Evolutionary conservation across 1,140 invertebrate genomes (phyloP).

Genomic region (Saccostrea echinata): DNA sequence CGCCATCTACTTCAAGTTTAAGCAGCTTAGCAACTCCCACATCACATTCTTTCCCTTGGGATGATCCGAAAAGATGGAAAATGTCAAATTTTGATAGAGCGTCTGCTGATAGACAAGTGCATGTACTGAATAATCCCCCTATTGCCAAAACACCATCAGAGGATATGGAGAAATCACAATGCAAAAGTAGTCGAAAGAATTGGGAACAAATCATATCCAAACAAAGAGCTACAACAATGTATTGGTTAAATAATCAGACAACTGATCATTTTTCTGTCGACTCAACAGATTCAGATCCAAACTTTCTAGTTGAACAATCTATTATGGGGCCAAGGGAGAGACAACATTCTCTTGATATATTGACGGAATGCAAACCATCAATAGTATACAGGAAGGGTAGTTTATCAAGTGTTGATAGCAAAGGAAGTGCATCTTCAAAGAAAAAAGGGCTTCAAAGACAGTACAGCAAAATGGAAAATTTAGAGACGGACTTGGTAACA

Average conservation of each 20-base stretch:
- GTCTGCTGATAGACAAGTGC: not conserved
- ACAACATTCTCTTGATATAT: not conserved
- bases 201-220: constrained; percentile 14
- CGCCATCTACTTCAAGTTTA: not conserved
- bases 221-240: constrained; percentile 22
- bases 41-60: not conserved
- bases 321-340: not conserved
- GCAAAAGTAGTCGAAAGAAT: not conserved
- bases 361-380: not conserved
- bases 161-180: not conserved
- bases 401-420: not conserved
- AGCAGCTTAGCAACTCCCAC: not conserved
- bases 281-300: constrained; percentile 5
- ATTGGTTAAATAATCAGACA: constrained; percentile 33
- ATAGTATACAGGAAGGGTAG: not conserved
- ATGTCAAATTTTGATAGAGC: not conserved
- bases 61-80: not conserved
- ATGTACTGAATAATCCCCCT: not conserved
- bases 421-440: not conserved
- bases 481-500: not conserved
- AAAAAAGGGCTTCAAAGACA: constrained; percentile 8
- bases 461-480: not conserved
- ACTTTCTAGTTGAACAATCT: constrained; percentile 7
- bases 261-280: constrained; percentile 28
- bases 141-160: not conserved